A percentile compares a stretch with the other conserved stretches of the same genome.
phyloP scores from a whole-genome alignment of 2,888 invertebrate species.

The Augochlorella aurata region DNA sequence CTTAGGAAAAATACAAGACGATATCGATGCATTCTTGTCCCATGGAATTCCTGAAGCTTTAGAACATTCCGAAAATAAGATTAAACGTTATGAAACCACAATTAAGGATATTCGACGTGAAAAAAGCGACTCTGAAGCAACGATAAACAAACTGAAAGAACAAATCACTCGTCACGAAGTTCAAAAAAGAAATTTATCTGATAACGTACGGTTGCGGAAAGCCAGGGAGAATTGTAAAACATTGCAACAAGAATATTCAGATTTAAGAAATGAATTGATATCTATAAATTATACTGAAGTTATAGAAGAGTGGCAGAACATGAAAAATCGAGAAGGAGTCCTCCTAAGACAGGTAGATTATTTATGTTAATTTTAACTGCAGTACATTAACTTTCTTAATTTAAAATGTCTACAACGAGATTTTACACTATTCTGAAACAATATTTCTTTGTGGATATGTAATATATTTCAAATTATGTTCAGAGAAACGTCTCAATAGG shows the following conservation, averaged over 20 bases:
- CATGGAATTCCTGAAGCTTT: constrained; percentile 73
- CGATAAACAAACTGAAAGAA: constrained; percentile 72
- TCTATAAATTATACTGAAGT: constrained; percentile 85
- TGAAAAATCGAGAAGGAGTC: constrained; percentile 83
- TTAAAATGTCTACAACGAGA: not conserved
- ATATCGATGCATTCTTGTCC: constrained; percentile 82
- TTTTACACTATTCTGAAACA: not conserved
- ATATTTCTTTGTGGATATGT: not conserved
- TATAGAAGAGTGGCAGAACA: constrained; percentile 83
- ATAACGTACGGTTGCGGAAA: constrained; percentile 72
- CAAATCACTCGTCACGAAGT: constrained; percentile 72
- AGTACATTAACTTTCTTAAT: not conserved
- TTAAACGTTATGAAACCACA: constrained; percentile 78
- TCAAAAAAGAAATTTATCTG: constrained; percentile 73
- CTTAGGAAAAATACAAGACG: constrained; percentile 83
- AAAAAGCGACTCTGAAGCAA: constrained; percentile 83
- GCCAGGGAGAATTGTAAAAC: constrained; percentile 72
- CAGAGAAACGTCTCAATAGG: constrained; percentile 78
- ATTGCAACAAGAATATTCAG: constrained; percentile 74
- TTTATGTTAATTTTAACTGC: not conserved
- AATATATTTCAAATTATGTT: not conserved
- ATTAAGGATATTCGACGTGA: constrained; percentile 83
- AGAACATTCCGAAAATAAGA: constrained; percentile 78
- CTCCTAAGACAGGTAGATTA: constrained; percentile 82
- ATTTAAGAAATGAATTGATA: constrained; percentile 82